Conservation (phyloP, 2,113 vertebrate genomes). For the Anser cygnoides region DNA sequence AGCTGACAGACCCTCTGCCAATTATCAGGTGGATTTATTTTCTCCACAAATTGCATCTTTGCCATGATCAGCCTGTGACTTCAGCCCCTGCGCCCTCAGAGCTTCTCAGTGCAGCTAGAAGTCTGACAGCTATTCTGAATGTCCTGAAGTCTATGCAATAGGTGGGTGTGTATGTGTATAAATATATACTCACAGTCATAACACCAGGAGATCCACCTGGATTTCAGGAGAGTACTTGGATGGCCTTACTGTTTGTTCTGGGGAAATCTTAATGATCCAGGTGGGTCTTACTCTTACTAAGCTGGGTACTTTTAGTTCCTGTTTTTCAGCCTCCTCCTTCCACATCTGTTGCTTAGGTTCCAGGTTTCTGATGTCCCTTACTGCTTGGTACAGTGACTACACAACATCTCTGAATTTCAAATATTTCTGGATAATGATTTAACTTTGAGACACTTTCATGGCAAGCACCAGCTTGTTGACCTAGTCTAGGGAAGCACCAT, state of each 20-base stretch:
- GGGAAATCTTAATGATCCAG: not conserved
- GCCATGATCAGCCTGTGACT: not conserved
- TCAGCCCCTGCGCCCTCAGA: not conserved
- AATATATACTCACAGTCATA: not conserved
- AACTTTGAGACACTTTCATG: not conserved
- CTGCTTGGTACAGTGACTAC: not conserved
- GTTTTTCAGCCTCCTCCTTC: not conserved
- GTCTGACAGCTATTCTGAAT: rapidly evolving
- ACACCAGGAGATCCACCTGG: not conserved
- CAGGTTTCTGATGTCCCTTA: not conserved
- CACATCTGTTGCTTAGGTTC: not conserved
- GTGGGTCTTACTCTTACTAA: not conserved
- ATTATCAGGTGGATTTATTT: not conserved
- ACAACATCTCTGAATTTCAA: not conserved
- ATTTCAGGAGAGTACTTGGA: not conserved
- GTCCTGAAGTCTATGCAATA: not conserved
- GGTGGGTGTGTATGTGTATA: not conserved
- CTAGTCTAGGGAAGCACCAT: not conserved
- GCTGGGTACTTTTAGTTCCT: not conserved
- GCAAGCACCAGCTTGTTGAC: not conserved
- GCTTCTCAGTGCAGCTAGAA: not conserved
- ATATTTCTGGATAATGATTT: not conserved
- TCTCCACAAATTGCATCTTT: not conserved
- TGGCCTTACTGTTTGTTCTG: not conserved
- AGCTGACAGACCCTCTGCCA: not conserved